Percentiles rank a stretch among this genome's conserved stretches.
Conservation (phyloP, 2,113 vertebrate species). For the Hipposideros armiger region DNA sequence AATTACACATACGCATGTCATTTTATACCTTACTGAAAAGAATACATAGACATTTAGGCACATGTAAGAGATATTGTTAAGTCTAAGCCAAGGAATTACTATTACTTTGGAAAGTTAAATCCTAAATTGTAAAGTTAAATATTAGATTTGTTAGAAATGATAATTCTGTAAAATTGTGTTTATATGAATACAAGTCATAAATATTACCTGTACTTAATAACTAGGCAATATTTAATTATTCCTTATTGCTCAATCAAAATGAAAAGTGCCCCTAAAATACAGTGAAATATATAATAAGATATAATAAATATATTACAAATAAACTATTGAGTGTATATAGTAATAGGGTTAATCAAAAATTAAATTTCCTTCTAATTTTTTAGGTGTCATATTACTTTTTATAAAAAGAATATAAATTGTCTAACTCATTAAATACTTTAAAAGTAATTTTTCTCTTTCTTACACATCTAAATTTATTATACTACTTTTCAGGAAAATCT, state of each 20-base stretch:
- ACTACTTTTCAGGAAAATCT: background rate
- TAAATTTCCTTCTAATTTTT: slow-evolving; percentile 9
- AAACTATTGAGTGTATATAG: background rate
- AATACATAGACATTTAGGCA: slow-evolving; percentile 25
- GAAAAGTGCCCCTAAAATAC: background rate
- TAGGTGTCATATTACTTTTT: background rate
- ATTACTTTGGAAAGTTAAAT: background rate
- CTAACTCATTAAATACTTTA: slow-evolving; percentile 38
- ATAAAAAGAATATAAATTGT: background rate
- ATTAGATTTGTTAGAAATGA: slow-evolving; percentile 32
- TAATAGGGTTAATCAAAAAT: slow-evolving; percentile 19
- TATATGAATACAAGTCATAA: background rate
- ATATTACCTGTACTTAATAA: background rate
- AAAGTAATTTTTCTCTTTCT: slow-evolving; percentile 21
- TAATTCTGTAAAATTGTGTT: slow-evolving; percentile 52
- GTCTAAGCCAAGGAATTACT: background rate
- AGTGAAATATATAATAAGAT: background rate
- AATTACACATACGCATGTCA: slow-evolving; percentile 61
- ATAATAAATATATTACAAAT: background rate
- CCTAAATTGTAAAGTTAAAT: background rate
- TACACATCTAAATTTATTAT: background rate
- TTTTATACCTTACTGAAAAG: slow-evolving; percentile 58
- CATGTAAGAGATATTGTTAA: background rate
- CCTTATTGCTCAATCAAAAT: slow-evolving; percentile 35
- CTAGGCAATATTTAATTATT: slow-evolving; percentile 13